Percentiles rank a stretch among this genome's conserved stretches.
These are phyloP conservation scores for Drosophila punjabiensis DNA, from an alignment of 1,140 invertebrate genomes.

Conservation along the genomic window DNA sequence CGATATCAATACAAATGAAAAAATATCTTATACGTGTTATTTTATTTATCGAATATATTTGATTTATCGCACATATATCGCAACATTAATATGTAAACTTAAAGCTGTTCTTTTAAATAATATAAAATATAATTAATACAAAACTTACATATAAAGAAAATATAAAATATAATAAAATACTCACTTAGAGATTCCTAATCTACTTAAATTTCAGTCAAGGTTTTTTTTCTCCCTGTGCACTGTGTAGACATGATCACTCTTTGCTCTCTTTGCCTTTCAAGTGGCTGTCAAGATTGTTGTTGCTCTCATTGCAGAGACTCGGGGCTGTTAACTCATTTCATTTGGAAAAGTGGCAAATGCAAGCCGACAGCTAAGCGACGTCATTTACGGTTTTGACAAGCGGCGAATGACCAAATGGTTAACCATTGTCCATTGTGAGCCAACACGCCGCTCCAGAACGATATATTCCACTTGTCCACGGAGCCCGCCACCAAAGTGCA, in stretches of 20 bases:
- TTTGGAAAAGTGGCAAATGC: constrained; percentile 73
- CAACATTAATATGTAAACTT: no score
- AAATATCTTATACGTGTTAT: no score
- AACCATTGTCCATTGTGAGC: constrained; percentile 46
- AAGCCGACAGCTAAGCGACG: constrained; percentile 79
- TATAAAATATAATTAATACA: no score
- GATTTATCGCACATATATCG: no score
- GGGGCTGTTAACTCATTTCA: constrained; percentile 57
- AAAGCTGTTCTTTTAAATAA: no score
- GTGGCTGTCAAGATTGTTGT: constrained; percentile 67
- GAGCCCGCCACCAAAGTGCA: neutral
- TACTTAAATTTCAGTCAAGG: neutral
- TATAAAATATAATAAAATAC: neutral
- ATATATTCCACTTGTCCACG: constrained; percentile 37
- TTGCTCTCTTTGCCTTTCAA: constrained; percentile 56
- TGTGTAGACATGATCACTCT: constrained; percentile 5
- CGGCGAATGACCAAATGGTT: constrained; percentile 67
- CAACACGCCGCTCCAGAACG: neutral
- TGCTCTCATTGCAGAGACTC: constrained; percentile 18
- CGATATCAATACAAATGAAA: no score
- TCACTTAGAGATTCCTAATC: neutral
- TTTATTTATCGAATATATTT: no score
- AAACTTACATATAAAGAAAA: no score
- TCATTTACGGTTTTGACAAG: constrained; percentile 81
- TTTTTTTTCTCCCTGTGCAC: constrained; percentile 6